phyloP scores from a whole-genome alignment of 2,888 invertebrate genomes.

The Chrysolina americana region DNA sequence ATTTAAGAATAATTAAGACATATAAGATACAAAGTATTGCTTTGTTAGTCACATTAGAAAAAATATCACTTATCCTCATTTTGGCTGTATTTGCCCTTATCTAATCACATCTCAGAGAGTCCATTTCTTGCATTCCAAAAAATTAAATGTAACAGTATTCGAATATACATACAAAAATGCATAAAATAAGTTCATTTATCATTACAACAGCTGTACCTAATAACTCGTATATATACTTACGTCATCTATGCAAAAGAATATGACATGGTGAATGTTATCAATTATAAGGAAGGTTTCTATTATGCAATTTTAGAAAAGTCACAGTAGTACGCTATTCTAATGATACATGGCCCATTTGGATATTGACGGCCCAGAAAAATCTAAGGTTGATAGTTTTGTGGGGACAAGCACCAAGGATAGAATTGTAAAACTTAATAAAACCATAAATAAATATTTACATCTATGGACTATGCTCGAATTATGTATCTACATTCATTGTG shows the following conservation, averaged over 20 bases:
- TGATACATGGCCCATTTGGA: slow-evolving; percentile 66
- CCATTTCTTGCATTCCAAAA: slow-evolving; percentile 51
- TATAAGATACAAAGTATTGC: slow-evolving; percentile 83
- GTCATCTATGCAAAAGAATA: slow-evolving; percentile 58
- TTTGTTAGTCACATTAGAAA: slow-evolving; percentile 81
- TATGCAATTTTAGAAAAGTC: slow-evolving; percentile 38
- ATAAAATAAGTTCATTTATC: slow-evolving; percentile 65
- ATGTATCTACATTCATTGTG: slow-evolving; percentile 54
- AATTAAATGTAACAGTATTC: slow-evolving; percentile 36
- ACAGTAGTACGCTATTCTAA: slow-evolving; percentile 68
- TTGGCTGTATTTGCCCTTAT: slow-evolving; percentile 46
- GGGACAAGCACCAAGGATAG: slow-evolving; percentile 64
- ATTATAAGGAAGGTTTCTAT: slow-evolving; percentile 39
- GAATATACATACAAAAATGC: slow-evolving; percentile 32
- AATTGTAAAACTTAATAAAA: slow-evolving; percentile 64
- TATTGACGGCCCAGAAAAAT: slow-evolving; percentile 59
- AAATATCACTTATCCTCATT: slow-evolving; percentile 75
- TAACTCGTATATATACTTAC: slow-evolving; percentile 47
- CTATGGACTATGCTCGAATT: slow-evolving; percentile 58
- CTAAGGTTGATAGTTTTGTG: slow-evolving; percentile 55
- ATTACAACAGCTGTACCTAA: slow-evolving; percentile 69
- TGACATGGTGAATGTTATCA: slow-evolving; percentile 39
- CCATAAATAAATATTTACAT: slow-evolving; percentile 64
- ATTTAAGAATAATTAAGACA: slow-evolving; percentile 72
- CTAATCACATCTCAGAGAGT: slow-evolving; percentile 47